Evolutionary conservation across 2,113 vertebrate species (phyloP).

Genomic region (Hippolais icterina): DNA sequence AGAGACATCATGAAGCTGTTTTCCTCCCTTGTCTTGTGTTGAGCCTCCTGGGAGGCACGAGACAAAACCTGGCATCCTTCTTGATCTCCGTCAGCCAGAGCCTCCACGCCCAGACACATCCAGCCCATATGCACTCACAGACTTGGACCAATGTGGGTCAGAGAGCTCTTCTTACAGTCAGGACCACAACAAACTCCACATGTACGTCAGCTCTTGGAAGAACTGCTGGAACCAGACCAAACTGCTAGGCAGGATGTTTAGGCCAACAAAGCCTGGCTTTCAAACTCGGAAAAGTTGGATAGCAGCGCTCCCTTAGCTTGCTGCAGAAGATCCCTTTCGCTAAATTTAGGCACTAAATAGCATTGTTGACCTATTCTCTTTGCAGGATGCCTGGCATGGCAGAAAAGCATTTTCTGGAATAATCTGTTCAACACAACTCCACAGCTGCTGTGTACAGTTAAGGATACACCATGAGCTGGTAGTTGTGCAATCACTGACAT

Average conservation of each 20-base stretch:
- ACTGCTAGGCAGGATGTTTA: background rate
- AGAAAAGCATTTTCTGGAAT: background rate
- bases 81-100: background rate
- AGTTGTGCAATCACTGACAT: background rate
- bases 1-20: background rate
- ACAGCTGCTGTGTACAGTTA: background rate
- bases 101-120: background rate
- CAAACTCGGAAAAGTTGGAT: background rate
- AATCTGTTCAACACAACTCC: background rate
- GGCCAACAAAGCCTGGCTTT: background rate
- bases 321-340: background rate
- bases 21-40: background rate
- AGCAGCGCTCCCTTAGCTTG: background rate
- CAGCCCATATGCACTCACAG: background rate
- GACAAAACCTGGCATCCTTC: background rate
- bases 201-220: background rate
- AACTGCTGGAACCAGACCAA: background rate
- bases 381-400: background rate
- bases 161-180: background rate
- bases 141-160: background rate
- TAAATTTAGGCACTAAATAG: background rate
- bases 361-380: background rate
- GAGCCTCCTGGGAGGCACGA: background rate
- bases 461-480: background rate
- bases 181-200: background rate